phyloP scores from a whole-genome alignment of 2,888 invertebrate genomes.

The Invenusta paracnida region DNA sequence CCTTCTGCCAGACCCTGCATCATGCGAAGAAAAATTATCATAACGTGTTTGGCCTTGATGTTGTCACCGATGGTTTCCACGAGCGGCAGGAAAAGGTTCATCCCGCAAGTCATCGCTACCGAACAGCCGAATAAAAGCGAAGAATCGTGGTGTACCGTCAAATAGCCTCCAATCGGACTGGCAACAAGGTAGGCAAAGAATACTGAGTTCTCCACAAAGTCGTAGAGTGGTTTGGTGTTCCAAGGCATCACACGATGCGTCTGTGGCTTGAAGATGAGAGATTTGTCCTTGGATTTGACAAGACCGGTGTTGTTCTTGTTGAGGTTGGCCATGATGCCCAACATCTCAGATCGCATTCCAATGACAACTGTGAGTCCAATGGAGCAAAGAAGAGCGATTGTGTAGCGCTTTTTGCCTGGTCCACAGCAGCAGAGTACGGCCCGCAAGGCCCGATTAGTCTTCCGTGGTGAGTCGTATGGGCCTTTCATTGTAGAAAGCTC shows the following conservation, averaged over 20 bases:
- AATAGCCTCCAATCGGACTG: constrained; percentile 45
- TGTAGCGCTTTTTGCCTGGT: constrained; percentile 43
- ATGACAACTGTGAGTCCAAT: constrained; percentile 44
- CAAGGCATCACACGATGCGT: constrained; percentile 43
- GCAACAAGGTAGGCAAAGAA: constrained; percentile 44
- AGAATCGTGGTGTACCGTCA: constrained; percentile 43
- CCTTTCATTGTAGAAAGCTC: too few species aligned
- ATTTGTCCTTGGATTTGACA: neutral
- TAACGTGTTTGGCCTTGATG: constrained; percentile 39
- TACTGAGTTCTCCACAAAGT: constrained; percentile 43
- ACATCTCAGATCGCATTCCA: constrained; percentile 45
- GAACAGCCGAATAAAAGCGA: constrained; percentile 43
- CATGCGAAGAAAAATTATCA: constrained; percentile 42
- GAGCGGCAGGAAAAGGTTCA: constrained; percentile 44
- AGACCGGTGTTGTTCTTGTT: constrained; percentile 34
- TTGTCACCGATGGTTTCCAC: constrained; percentile 40
- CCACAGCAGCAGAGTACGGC: constrained; percentile 43
- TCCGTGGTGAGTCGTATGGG: too few species aligned
- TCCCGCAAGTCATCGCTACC: constrained; percentile 44
- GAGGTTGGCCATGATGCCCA: constrained; percentile 43
- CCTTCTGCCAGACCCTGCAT: constrained; percentile 44
- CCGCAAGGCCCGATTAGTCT: neutral
- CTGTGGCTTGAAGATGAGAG: constrained; percentile 37
- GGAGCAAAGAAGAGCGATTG: constrained; percentile 44
- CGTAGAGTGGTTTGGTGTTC: constrained; percentile 33